These are phyloP conservation scores for Hirtodrosophila cameraria DNA, from an alignment of 2,888 invertebrate genomes.

Conservation along the genomic window DNA sequence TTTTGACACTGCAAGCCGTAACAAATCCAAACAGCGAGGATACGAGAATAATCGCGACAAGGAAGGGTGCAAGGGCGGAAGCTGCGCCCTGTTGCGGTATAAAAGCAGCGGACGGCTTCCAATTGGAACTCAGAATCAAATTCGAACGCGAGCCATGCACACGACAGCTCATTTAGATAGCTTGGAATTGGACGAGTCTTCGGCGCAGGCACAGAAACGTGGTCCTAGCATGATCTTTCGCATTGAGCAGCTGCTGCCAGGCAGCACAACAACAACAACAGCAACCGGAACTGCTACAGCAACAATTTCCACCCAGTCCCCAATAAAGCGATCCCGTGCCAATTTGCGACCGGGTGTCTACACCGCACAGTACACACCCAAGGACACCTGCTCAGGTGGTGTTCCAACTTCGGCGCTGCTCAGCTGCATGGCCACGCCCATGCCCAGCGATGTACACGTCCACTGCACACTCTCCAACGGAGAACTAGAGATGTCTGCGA, in stretches of 20 bases:
- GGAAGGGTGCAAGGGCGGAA: slow-evolving; percentile 59
- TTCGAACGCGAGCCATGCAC: slow-evolving; percentile 75
- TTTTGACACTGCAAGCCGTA: slow-evolving; percentile 82
- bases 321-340: slow-evolving; percentile 40
- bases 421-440: slow-evolving; percentile 45
- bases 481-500: slow-evolving; percentile 68
- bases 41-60: slow-evolving; percentile 11
- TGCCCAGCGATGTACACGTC: slow-evolving; percentile 37
- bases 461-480: slow-evolving; percentile 64
- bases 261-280: slow-evolving; percentile 3
- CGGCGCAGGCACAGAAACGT: slow-evolving; percentile 60
- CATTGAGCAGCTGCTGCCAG: slow-evolving; percentile 32
- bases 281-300: slow-evolving; percentile 20
- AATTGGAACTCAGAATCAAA: slow-evolving; percentile 82
- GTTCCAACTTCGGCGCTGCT: slow-evolving; percentile 74
- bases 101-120: slow-evolving; percentile 77
- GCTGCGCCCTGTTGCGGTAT: slow-evolving; percentile 61
- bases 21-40: slow-evolving; percentile 73
- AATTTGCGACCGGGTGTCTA: slow-evolving; percentile 72
- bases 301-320: slow-evolving; percentile 16
- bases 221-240: slow-evolving; percentile 68
- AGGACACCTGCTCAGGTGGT: slow-evolving; percentile 72
- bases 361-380: slow-evolving; percentile 75
- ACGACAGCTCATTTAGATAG: slow-evolving; percentile 72
- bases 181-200: slow-evolving; percentile 49